Conservation (phyloP, 2,797 vertebrate species). For the Gambusia yucatana region DNA sequence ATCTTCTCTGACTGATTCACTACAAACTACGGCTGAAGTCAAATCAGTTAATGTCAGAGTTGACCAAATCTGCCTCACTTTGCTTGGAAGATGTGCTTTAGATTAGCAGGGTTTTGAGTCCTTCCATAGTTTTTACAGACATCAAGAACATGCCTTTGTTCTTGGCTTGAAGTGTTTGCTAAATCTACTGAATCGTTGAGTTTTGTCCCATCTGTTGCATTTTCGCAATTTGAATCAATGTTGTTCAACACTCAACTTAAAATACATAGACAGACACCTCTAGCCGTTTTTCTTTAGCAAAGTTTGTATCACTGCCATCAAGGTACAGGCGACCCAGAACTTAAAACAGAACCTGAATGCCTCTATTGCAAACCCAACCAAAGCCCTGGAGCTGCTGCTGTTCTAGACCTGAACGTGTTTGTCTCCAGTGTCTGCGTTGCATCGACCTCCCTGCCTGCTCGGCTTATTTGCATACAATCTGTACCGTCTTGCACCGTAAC, state of each 20-base stretch:
- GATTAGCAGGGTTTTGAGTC: neutral
- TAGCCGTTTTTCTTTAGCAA: neutral
- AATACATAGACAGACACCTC: neutral
- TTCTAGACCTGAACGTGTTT: neutral
- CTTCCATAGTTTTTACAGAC: neutral
- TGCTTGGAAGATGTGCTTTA: neutral
- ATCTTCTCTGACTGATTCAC: no score
- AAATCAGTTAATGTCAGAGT: neutral
- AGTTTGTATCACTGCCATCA: neutral
- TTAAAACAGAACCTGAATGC: neutral
- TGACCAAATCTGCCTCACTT: no score
- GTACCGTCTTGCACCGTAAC: neutral
- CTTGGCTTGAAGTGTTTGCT: neutral
- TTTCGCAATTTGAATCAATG: no score
- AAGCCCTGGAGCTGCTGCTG: neutral
- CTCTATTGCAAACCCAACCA: neutral
- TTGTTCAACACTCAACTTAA: neutral
- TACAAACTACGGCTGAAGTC: neutral
- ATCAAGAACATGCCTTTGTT: neutral
- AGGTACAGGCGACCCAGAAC: neutral
- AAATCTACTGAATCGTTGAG: no score
- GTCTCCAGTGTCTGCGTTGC: neutral
- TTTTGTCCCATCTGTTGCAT: no score
- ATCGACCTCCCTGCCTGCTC: neutral
- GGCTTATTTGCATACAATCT: neutral